A percentile compares a stretch with the other conserved stretches of the same genome.
These are phyloP conservation scores for Trichosurus vulpecula DNA, from an alignment of 2,797 vertebrate genomes.

Conservation along the genomic window DNA sequence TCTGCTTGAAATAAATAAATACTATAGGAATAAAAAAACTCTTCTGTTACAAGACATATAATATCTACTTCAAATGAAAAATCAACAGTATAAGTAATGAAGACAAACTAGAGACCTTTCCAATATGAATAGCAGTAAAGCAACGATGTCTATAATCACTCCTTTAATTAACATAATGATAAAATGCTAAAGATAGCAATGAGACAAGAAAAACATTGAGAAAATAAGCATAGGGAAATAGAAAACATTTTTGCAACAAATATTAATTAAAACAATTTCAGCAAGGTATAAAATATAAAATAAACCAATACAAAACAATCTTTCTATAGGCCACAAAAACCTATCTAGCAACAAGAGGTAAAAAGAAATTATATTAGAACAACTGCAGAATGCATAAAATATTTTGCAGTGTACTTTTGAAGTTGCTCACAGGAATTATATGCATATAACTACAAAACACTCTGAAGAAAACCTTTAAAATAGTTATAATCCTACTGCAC, in stretches of 20 bases:
- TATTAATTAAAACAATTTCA: neutral
- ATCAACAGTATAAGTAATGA: neutral
- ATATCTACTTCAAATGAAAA: neutral
- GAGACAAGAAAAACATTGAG: neutral
- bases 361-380: neutral
- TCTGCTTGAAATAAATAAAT: neutral
- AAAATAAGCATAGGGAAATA: neutral
- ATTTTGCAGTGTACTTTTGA: neutral
- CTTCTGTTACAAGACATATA: neutral
- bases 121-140: neutral
- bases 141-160: neutral
- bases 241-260: neutral
- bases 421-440: neutral
- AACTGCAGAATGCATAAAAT: neutral
- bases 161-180: neutral
- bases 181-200: neutral
- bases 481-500: neutral
- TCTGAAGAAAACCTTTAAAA: neutral
- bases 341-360: neutral
- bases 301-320: neutral
- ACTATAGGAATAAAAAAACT: neutral
- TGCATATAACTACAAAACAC: neutral
- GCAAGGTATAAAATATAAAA: neutral
- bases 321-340: neutral
- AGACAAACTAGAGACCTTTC: neutral